phyloP scores from a whole-genome alignment of 2,888 invertebrate genomes.

The Merodon equestris region DNA sequence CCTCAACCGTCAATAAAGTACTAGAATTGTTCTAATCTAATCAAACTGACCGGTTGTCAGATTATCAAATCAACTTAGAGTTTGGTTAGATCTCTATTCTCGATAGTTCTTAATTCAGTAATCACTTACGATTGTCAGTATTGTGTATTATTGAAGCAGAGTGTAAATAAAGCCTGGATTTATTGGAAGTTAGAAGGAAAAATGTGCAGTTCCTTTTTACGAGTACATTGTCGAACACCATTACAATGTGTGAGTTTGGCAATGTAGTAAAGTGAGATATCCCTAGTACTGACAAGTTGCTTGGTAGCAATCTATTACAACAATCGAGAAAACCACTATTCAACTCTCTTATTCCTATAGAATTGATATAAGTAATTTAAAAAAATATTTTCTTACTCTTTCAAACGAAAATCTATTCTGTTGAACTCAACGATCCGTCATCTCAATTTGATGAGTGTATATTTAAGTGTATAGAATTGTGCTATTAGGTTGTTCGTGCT shows the following conservation, averaged over 20 bases:
- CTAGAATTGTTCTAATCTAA: constrained; percentile 13
- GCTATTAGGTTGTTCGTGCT: constrained; percentile 71
- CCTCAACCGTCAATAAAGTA: constrained; percentile 14
- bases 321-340: constrained; percentile 31
- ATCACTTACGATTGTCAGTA: too few relatives aligned
- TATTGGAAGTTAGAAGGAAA: too few relatives aligned
- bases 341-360: constrained; percentile 38
- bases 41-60: neutral
- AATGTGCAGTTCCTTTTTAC: too few relatives aligned
- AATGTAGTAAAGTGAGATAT: too few relatives aligned
- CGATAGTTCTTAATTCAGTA: too few relatives aligned
- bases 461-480: constrained; percentile 72
- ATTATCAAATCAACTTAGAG: too few relatives aligned
- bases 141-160: too few relatives aligned
- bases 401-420: constrained; percentile 25
- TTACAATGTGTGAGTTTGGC: too few relatives aligned
- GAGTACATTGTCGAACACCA: too few relatives aligned
- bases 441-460: constrained; percentile 69
- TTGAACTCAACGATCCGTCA: constrained; percentile 66
- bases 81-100: too few relatives aligned
- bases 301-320: constrained; percentile 61
- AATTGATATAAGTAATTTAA: neutral
- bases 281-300: constrained; percentile 27
- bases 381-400: too few relatives aligned
- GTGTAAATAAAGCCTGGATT: too few relatives aligned